These are phyloP conservation scores for Corbicula japonica DNA, from an alignment of 2,888 invertebrate species.

Conservation along the genomic window DNA sequence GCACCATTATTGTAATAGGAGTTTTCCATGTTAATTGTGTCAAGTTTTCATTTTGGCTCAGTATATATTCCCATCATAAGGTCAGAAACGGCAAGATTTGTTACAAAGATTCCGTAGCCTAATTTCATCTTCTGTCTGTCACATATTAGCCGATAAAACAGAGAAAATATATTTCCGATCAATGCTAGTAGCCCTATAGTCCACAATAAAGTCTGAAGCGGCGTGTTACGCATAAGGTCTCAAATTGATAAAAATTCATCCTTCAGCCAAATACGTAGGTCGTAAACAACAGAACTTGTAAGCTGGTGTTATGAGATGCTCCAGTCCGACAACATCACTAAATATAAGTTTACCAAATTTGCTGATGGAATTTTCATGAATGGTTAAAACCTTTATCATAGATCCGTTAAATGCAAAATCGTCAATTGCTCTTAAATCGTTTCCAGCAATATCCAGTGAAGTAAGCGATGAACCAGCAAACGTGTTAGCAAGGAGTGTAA, in stretches of 20 bases:
- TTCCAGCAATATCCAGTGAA: slow-evolving; percentile 14
- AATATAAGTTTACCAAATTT: slow-evolving; percentile 50
- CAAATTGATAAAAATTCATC: slow-evolving; percentile 70
- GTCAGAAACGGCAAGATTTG: slow-evolving; percentile 67
- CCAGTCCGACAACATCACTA: slow-evolving; percentile 20
- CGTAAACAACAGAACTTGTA: slow-evolving; percentile 54
- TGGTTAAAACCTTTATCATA: slow-evolving; percentile 29
- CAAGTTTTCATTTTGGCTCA: too few relatives aligned
- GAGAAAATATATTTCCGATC: slow-evolving; percentile 56
- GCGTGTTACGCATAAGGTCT: slow-evolving; percentile 63
- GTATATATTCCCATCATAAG: slow-evolving; percentile 72
- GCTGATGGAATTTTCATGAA: slow-evolving; percentile 44
- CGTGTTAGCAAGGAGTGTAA: neutral
- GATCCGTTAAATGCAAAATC: neutral
- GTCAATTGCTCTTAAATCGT: neutral
- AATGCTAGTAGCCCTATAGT: slow-evolving; percentile 60
- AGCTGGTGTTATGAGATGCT: slow-evolving; percentile 34
- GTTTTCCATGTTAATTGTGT: too few relatives aligned
- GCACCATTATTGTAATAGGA: too few relatives aligned
- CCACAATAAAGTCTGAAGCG: slow-evolving; percentile 60
- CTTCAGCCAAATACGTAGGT: slow-evolving; percentile 26
- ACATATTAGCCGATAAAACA: slow-evolving; percentile 57
- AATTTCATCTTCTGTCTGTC: slow-evolving; percentile 64
- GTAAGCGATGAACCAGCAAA: slow-evolving; percentile 9
- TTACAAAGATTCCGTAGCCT: slow-evolving; percentile 58